Evolutionary conservation across 2,888 invertebrate genomes (phyloP), one percentile per base, ranked within the genome.

Genomic region (Troides helena): DNA sequence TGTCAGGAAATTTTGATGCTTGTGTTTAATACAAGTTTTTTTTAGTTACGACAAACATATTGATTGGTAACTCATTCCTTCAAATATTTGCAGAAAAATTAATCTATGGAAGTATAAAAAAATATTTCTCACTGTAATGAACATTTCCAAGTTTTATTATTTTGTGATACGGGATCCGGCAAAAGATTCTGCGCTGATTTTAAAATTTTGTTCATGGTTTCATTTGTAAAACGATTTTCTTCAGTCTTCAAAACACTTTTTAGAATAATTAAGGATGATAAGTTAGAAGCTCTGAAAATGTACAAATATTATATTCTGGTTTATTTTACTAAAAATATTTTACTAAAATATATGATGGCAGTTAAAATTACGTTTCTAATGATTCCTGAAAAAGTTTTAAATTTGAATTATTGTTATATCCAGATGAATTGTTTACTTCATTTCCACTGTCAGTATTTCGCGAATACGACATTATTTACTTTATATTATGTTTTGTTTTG

Each of bases 271-370:
- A 78, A 80, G 4, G 88, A 87, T 30, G 81, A 65, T 59, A 80
- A 69, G 74, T 90, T 91, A 7, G 89, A 84, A 1, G 75, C 74
- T 60, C 91, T 90, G 76, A 83, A 84, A 65, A 14, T 53, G 30
- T 60, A 64, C 7, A 61, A 30, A 59, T n/a, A 58, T 43, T 57
- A 58, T 39, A 8, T 14, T 23, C 46, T 23, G 56, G 7, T 23
- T 58, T 30, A 30, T 30, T 30, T 30, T 30, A 4, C 5, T 30
- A 5, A n/a, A n/a, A n/a, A n/a, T 30, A 30, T 30, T 30, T 30
- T 30, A 4, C 5, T 30, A 5, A 39, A 39, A 39, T 39, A 39
- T 10, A 6, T 10, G 7, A 7, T 39, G 7, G 8, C 1, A 23
- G 12, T 77, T 39, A 73, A 82, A 67, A 53, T 50, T 59, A 70